Evolutionary conservation across 2,797 vertebrate genomes (phyloP).

Genomic region (Tamandua tetradactyla): DNA sequence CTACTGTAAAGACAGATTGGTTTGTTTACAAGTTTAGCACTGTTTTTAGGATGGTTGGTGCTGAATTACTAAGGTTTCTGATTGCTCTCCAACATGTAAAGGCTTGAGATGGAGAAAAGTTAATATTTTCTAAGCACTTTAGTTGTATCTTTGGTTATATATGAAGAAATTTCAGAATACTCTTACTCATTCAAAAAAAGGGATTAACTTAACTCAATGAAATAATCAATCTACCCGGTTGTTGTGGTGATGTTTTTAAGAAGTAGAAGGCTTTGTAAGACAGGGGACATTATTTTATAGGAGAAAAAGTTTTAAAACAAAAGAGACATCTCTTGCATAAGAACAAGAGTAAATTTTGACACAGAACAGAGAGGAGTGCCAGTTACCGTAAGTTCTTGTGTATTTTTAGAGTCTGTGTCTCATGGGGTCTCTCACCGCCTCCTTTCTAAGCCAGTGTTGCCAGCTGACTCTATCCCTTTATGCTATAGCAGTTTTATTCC

Average conservation of each 20-base stretch:
- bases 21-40: not conserved
- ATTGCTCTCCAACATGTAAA: constrained; percentile 14
- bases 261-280: constrained; percentile 65
- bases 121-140: constrained; percentile 48
- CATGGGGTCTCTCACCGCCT: too few species aligned
- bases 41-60: not conserved
- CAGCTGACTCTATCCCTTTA: not conserved
- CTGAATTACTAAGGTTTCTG: not conserved
- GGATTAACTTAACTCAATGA: not conserved
- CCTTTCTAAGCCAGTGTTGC: too few species aligned
- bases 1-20: not conserved
- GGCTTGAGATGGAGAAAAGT: not conserved
- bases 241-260: constrained; percentile 34
- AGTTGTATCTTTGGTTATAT: not conserved
- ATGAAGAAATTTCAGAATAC: constrained; percentile 42
- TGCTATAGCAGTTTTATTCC: not conserved
- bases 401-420: not conserved
- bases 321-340: not conserved
- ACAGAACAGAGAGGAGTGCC: not conserved
- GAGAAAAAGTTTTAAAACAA: constrained; percentile 69
- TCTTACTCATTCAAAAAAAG: constrained; percentile 41
- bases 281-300: constrained; percentile 65
- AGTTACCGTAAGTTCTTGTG: not conserved
- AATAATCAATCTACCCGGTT: constrained; percentile 59
- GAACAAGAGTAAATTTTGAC: not conserved